Evolutionary conservation across 1,140 invertebrate genomes (phyloP), one percentile per base, ranked within the genome.

Genomic region (Vollenhovia emeryi): DNA sequence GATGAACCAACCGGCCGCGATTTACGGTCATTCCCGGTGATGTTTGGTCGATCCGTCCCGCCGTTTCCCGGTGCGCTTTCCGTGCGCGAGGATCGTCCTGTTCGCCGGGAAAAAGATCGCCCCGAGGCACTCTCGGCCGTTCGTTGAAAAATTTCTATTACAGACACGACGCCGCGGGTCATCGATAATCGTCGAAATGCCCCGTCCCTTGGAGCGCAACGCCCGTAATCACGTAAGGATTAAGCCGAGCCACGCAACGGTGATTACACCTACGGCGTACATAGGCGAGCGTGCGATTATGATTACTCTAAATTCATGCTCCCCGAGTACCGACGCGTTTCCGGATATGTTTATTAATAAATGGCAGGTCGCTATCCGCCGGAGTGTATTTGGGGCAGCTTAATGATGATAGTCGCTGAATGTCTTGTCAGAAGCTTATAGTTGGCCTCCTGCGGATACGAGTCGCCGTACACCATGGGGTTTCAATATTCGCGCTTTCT

Each of bases 11-110:
- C 30, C 52, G 40, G 50, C 48, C 74, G 64, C 79, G 69, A 50
- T 82, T 66, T 66, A 60, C 52, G 43, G 43, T 66, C 36, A 36
- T 76, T 50, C 73, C 43, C 64, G 15, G 4, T 69, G 75, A 85
- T 87, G 90, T 91, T 91, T 88, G 88, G 85, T 90, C 90, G 88
- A 91, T 91, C 82, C 71, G 30, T 13, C 50, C 57, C 2, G 30
- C 15, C 57, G 69, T 88, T 88, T 85, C 48, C 48, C 78, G 64
- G 36, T 8, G 50, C 13, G 50, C n/a, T 57, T 69, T 80, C 75
- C 86, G 52, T 62, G 73, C 71, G 6, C 43, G 75, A 40, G 33
- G 15, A 80, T 79, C 50, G 30, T 64, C 15, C 69, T 30, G 5
- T 52, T 57, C 50, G n/a, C 48, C 48, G 30, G 45, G 36, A 48